phyloP scores from a whole-genome alignment of 1,140 invertebrate genomes.

The Nymphalis io region DNA sequence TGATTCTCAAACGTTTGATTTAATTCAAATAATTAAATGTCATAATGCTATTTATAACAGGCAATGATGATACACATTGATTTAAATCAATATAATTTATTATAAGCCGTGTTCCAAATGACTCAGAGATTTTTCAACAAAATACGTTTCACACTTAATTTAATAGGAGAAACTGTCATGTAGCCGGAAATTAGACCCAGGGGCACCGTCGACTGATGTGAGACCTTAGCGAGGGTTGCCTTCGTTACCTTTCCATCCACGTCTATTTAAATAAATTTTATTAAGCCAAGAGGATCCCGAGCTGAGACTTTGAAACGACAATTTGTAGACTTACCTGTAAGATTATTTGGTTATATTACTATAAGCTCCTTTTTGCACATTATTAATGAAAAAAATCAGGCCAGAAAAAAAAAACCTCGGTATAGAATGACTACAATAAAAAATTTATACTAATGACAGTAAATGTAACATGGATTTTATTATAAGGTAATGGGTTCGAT shows the following conservation, averaged over 20 bases:
- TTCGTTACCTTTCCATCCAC: not conserved
- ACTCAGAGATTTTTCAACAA: not conserved
- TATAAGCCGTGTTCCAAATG: not conserved
- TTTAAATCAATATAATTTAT: too few species aligned
- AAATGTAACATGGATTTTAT: too few species aligned
- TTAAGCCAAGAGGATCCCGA: not conserved
- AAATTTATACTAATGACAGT: too few species aligned
- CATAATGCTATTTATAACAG: too few species aligned
- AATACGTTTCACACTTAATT: not conserved
- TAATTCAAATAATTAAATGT: too few species aligned
- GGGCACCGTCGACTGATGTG: constrained; percentile 5
- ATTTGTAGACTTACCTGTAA: not conserved
- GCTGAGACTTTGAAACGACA: not conserved
- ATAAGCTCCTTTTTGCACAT: too few species aligned
- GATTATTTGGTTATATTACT: not conserved
- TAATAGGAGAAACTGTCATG: constrained; percentile 9
- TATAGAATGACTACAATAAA: too few species aligned
- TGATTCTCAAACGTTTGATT: too few species aligned
- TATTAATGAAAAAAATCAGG: too few species aligned
- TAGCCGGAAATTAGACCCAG: constrained; percentile 18
- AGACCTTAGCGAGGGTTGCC: not conserved
- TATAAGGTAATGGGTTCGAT: too few species aligned
- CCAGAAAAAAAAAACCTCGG: too few species aligned
- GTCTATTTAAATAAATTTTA: constrained; percentile 8
- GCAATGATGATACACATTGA: too few species aligned